Conservation (phyloP, 2,797 vertebrate species). For the Gephyroberyx darwinii region DNA sequence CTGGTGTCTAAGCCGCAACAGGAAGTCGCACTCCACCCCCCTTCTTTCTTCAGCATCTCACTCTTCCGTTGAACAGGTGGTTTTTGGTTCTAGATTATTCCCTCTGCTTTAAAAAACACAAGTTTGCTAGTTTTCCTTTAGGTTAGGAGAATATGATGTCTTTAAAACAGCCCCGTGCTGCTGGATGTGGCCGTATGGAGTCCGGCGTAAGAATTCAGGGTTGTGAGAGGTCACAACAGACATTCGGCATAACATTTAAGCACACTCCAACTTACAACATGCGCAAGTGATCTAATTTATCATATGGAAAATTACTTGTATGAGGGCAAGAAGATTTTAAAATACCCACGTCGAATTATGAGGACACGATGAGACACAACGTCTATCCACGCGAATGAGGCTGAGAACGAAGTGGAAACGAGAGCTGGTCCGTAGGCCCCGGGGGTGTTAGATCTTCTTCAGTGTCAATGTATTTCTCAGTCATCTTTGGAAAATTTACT, state of each 20-base stretch:
- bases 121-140: conserved; percentile 14
- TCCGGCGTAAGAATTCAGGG: not conserved
- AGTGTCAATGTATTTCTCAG: not conserved
- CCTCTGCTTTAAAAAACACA: conserved; percentile 47
- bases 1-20: conserved; percentile 79
- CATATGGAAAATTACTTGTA: not conserved
- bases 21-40: conserved; percentile 77
- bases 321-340: not conserved
- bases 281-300: not conserved
- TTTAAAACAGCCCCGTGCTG: not conserved
- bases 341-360: not conserved
- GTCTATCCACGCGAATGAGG: not conserved
- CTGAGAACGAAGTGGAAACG: not conserved
- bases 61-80: conserved; percentile 78
- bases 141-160: not conserved
- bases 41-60: conserved; percentile 56
- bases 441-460: not conserved
- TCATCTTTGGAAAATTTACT: not conserved
- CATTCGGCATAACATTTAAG: not conserved
- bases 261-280: not conserved
- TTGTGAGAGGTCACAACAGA: conserved; percentile 29
- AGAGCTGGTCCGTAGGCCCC: not conserved
- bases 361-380: not conserved
- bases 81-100: conserved; percentile 65
- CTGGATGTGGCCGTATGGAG: not conserved